These are phyloP conservation scores for Drosophila melanica DNA, from an alignment of 1,140 invertebrate species.

Conservation along the genomic window DNA sequence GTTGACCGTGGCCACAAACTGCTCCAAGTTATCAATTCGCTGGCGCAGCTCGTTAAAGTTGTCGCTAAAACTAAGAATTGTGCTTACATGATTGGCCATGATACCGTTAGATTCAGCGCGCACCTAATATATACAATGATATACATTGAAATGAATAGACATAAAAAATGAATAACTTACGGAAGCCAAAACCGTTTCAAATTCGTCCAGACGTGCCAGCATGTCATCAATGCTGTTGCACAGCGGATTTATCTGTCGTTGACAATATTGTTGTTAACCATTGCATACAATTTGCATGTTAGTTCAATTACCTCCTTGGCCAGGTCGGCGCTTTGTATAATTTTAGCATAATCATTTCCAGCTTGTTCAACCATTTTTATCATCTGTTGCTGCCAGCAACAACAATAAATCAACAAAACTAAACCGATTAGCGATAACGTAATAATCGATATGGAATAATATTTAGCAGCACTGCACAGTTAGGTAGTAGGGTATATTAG, in stretches of 20 bases:
- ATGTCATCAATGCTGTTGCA: constrained; percentile 81
- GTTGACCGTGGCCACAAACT: constrained; percentile 64
- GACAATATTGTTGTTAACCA: neutral
- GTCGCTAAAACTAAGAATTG: constrained; percentile 59
- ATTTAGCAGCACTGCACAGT: neutral
- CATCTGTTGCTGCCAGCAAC: constrained; percentile 11
- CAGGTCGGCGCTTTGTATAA: constrained; percentile 67
- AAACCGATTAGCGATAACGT: neutral
- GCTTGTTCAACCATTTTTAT: constrained; percentile 40
- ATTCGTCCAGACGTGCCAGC: constrained; percentile 75
- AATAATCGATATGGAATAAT: neutral
- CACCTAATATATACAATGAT: constrained; percentile 42
- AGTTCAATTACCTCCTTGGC: constrained; percentile 53
- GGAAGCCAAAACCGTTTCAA: constrained; percentile 69
- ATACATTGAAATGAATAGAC: neutral
- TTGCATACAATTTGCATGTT: neutral
- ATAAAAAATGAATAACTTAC: too few species aligned
- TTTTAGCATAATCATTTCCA: constrained; percentile 66
- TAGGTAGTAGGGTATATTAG: too few species aligned
- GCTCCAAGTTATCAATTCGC: constrained; percentile 71
- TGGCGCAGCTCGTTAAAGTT: constrained; percentile 59
- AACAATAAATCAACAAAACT: constrained; percentile 32
- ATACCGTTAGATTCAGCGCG: constrained; percentile 74
- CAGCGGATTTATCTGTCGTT: constrained; percentile 67
- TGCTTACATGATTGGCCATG: constrained; percentile 71